Percentiles rank a stretch among this genome's conserved stretches.
Conservation (phyloP, 2,113 vertebrate species). For the Lophochroa leadbeateri region DNA sequence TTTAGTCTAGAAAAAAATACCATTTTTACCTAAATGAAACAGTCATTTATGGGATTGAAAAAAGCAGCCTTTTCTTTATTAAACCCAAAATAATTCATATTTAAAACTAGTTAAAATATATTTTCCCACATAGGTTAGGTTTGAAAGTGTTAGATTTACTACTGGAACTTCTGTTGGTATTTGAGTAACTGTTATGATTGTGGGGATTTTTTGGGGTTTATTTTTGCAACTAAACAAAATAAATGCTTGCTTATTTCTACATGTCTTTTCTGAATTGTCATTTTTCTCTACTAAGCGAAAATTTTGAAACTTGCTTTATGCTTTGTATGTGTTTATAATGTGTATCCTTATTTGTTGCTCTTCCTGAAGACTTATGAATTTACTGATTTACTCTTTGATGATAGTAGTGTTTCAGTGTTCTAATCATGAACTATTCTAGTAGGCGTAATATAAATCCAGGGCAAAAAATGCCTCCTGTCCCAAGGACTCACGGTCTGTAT, state of each 20-base stretch:
- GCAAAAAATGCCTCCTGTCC: background rate
- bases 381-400: background rate
- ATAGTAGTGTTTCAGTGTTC: background rate
- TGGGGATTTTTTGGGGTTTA: fast-evolving
- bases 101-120: background rate
- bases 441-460: background rate
- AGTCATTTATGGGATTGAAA: background rate
- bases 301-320: background rate
- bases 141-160: background rate
- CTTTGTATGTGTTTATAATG: background rate
- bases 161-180: background rate
- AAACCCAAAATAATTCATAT: background rate
- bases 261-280: background rate
- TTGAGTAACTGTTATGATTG: background rate
- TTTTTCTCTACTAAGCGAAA: background rate
- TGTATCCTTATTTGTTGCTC: background rate
- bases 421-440: background rate
- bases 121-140: background rate
- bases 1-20: background rate
- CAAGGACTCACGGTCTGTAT: background rate
- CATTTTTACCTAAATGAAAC: background rate
- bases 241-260: background rate
- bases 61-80: background rate
- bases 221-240: background rate
- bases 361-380: background rate